A percentile compares a stretch with the other conserved stretches of the same genome.
These are phyloP conservation scores for Chaitophorus viminalis DNA, from an alignment of 2,888 invertebrate species.

Conservation along the genomic window DNA sequence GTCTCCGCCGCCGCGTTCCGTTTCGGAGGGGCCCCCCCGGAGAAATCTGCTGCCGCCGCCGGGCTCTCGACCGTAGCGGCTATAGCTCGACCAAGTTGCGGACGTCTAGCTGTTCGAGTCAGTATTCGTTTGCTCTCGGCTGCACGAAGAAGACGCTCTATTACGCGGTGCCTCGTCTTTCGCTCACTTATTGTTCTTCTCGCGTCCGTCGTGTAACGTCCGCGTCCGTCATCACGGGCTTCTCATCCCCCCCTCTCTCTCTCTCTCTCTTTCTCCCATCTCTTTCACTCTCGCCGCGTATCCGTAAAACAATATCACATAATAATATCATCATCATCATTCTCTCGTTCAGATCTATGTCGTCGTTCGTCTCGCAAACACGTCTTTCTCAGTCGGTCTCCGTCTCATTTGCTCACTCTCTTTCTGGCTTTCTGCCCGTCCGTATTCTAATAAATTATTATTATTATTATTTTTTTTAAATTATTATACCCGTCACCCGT, in stretches of 20 bases:
- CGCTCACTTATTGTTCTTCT: neutral
- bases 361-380: slow-evolving; percentile 35
- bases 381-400: neutral
- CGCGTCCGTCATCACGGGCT: neutral
- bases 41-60: slow-evolving; percentile 40
- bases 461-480: too few relatives aligned
- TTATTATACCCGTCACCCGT: neutral
- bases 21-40: slow-evolving; percentile 29
- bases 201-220: neutral
- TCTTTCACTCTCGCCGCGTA: neutral
- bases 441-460: too few relatives aligned
- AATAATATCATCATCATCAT: neutral
- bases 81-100: neutral
- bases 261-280: neutral
- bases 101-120: slow-evolving; percentile 19
- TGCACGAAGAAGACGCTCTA: neutral
- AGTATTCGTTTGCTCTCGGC: slow-evolving; percentile 44
- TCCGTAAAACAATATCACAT: slow-evolving; percentile 1
- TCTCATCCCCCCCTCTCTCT: too few relatives aligned
- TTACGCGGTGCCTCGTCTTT: neutral
- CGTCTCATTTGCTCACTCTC: neutral
- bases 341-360: slow-evolving; percentile 3
- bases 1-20: neutral
- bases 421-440: too few relatives aligned
- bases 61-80: neutral